Evolutionary conservation across 2,113 vertebrate species (phyloP), one percentile per base, ranked within the genome.

Genomic region (Myotis lucifugus): DNA sequence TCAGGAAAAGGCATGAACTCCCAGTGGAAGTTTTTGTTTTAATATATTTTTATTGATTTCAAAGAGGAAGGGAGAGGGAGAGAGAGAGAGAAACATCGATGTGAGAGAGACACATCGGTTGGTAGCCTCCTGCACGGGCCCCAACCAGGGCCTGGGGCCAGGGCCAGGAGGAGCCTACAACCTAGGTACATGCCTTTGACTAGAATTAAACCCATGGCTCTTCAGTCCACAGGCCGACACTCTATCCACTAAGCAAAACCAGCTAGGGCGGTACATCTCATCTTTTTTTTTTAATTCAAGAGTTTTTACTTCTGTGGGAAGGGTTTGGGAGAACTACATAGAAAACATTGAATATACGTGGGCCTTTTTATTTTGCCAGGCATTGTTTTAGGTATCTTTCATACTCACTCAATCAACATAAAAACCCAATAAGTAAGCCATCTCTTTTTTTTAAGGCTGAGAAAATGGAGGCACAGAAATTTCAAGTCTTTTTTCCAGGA

Each of bases 381-480:
- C 4, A 61, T 85, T 77, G 18, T 46, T 84, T 61, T 85, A 83
- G 23, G n/a, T 42, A 56, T 72, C 93, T 93, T 85, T 92, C 29
- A 54, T 40, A 69, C 32, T 56, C 19, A 82, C 48, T 13, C 48
- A 48, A 13, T 48, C 48, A 73, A 69, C 50, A 79, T 64, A 78
- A 88, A 91, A 90, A n/a, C 8, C 34, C 19, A 27, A 48, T 84
- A 82, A 77, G n/a, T 85, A 69, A 34, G 48, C 14, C 48, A 48
- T 70, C 21, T 67, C n/a, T 17, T 73, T 46, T 17, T 93, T 88
- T 74, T 90, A 93, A 88, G 50, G 14, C 27, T 56, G 23, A 37
- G 64, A 72, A 94, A 93, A 94, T 50, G 13, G 23, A 85, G 25
- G 64, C 50, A 85, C 25, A 83, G 64, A 93, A 83, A 94, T 64